A percentile compares a stretch with the other conserved stretches of the same genome.
Evolutionary conservation across 2,797 vertebrate genomes (phyloP).

Genomic region (Melanotaenia nigrans): DNA sequence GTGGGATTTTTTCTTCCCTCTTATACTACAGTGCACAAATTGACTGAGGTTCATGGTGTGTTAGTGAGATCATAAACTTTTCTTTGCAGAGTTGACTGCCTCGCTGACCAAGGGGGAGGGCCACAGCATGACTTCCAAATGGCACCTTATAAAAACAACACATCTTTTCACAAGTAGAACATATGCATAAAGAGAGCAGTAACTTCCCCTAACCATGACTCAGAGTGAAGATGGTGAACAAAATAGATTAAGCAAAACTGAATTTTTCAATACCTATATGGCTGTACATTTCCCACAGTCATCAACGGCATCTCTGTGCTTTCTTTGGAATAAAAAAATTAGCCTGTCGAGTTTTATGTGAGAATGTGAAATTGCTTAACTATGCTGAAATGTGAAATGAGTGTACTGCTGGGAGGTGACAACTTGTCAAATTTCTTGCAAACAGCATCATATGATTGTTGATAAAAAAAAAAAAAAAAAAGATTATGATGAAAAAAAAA

Average conservation of each 20-base stretch:
- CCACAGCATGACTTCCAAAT: conserved; percentile 22
- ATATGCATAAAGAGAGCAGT: conserved; percentile 43
- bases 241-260: conserved; percentile 44
- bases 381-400: conserved; percentile 6
- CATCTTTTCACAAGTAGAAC: conserved; percentile 33
- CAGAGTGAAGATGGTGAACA: conserved; percentile 66
- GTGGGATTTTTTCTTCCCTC: not conserved
- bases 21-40: conserved; percentile 7
- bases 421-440: conserved; percentile 19
- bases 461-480: not conserved
- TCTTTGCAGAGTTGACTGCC: conserved; percentile 51
- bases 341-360: not conserved
- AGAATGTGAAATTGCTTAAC: conserved; percentile 1
- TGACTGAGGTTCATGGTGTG: conserved; percentile 33
- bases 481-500: not conserved
- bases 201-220: conserved; percentile 75
- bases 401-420: conserved; percentile 2
- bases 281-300: conserved; percentile 63
- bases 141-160: conserved; percentile 29
- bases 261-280: conserved; percentile 68
- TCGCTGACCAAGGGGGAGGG: conserved; percentile 41
- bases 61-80: conserved; percentile 29
- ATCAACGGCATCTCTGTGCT: conserved; percentile 24
- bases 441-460: not conserved
- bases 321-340: conserved; percentile 53